These are phyloP conservation scores for Trichoplusia ni DNA, from an alignment of 1,140 invertebrate genomes.

Conservation along the genomic window DNA sequence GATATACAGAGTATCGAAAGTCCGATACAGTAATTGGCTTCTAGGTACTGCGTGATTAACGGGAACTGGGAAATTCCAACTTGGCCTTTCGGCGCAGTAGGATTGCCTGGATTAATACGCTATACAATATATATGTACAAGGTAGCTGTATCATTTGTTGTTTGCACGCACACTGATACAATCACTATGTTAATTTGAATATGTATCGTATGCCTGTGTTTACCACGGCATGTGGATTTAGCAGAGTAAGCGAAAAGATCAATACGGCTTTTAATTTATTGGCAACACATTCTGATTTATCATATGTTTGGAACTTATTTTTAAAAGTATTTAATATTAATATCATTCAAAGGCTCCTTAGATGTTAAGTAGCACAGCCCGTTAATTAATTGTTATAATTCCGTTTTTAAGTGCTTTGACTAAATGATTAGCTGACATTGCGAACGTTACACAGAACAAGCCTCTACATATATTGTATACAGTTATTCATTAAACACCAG, in stretches of 20 bases:
- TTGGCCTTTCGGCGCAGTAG: not conserved
- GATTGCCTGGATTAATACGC: not conserved
- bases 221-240: too few relatives aligned
- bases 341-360: not conserved
- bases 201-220: too few relatives aligned
- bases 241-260: too few relatives aligned
- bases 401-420: too few relatives aligned
- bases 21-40: conserved; percentile 22
- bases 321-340: not conserved
- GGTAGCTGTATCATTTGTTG: not conserved
- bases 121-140: not conserved
- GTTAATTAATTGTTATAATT: too few relatives aligned
- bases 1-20: conserved; percentile 32
- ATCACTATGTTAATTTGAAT: not conserved
- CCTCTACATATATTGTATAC: too few relatives aligned
- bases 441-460: too few relatives aligned
- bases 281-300: not conserved
- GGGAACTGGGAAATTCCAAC: not conserved
- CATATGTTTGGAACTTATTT: not conserved
- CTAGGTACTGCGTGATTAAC: not conserved
- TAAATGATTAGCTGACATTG: too few relatives aligned
- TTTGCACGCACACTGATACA: not conserved
- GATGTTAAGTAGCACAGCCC: too few relatives aligned
- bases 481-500: conserved; percentile 1
- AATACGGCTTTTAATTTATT: too few relatives aligned